phyloP scores from a whole-genome alignment of 2,888 invertebrate species.

The Anarsia innoxiella region DNA sequence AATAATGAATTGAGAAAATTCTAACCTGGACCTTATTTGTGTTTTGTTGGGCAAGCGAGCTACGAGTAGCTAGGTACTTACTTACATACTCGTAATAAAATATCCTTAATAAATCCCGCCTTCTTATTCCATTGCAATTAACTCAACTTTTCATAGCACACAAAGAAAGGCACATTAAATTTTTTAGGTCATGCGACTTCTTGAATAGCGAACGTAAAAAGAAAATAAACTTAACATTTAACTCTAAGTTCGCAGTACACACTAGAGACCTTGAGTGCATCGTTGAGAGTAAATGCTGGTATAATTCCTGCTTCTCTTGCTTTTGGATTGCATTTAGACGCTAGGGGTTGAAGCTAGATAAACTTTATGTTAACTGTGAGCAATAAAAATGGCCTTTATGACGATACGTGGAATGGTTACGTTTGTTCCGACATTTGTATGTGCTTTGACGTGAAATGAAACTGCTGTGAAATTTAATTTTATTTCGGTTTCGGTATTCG shows the following conservation, averaged over 20 bases:
- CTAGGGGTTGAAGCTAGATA: conserved; percentile 39
- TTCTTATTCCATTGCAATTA: too few species aligned
- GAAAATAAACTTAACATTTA: conserved; percentile 57
- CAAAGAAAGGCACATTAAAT: too few species aligned
- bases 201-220: conserved; percentile 1
- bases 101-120: too few species aligned
- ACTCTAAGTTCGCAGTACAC: conserved; percentile 34
- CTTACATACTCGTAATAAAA: too few species aligned
- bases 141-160: too few species aligned
- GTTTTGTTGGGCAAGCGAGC: too few species aligned
- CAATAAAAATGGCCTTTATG: conserved; percentile 73
- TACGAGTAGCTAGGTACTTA: too few species aligned
- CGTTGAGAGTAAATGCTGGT: conserved; percentile 70
- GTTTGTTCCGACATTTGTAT: background rate
- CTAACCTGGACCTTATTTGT: too few species aligned
- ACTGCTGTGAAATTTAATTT: too few species aligned
- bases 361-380: conserved; percentile 67
- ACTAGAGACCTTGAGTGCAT: conserved; percentile 66
- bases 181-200: conserved; percentile 7
- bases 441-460: background rate
- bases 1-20: too few species aligned
- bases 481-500: too few species aligned
- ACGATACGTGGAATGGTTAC: conserved; percentile 63
- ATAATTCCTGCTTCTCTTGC: conserved; percentile 65
- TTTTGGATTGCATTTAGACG: conserved; percentile 69